A percentile compares a stretch with the other conserved stretches of the same genome.
Evolutionary conservation across 2,888 invertebrate species (phyloP).

Genomic region (Sabatieria punctata): DNA sequence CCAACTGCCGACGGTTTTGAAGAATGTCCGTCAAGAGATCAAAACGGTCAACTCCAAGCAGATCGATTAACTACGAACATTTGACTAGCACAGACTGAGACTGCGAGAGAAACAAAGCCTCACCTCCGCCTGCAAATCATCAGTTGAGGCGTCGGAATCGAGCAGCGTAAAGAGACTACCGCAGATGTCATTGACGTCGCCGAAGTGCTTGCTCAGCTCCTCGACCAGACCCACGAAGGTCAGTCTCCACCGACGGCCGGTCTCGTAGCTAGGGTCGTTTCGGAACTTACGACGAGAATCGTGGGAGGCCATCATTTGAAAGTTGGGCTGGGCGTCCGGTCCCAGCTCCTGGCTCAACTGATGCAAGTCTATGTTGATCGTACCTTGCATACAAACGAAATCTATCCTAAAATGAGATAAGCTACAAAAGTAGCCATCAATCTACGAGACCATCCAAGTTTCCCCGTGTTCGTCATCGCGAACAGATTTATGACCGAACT

Average conservation of each 20-base stretch:
- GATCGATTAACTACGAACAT: conserved; percentile 50
- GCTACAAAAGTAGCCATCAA: too few species aligned
- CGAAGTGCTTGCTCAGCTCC: not conserved
- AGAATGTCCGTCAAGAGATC: conserved; percentile 54
- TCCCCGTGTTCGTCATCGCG: too few species aligned
- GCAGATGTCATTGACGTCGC: not conserved
- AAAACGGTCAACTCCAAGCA: conserved; percentile 67
- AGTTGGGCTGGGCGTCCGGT: too few species aligned
- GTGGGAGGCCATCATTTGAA: not conserved
- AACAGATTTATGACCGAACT: too few species aligned
- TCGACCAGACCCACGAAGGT: not conserved
- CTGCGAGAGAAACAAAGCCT: not conserved
- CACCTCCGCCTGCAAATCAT: conserved; percentile 16
- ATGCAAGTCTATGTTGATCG: too few species aligned
- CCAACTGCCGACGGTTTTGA: conserved; percentile 40
- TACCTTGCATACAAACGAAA: too few species aligned
- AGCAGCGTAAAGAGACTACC: conserved; percentile 11
- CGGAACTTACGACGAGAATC: not conserved
- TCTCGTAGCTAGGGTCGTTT: conserved; percentile 2
- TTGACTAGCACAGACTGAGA: not conserved
- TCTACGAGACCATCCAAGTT: too few species aligned
- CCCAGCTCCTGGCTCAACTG: too few species aligned
- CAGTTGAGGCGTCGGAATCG: conserved; percentile 7
- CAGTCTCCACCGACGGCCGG: conserved; percentile 2
- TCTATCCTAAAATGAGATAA: too few species aligned